Evolutionary conservation across 2,797 vertebrate genomes (phyloP).

Genomic region (Xiphorhynchus erythropygius): DNA sequence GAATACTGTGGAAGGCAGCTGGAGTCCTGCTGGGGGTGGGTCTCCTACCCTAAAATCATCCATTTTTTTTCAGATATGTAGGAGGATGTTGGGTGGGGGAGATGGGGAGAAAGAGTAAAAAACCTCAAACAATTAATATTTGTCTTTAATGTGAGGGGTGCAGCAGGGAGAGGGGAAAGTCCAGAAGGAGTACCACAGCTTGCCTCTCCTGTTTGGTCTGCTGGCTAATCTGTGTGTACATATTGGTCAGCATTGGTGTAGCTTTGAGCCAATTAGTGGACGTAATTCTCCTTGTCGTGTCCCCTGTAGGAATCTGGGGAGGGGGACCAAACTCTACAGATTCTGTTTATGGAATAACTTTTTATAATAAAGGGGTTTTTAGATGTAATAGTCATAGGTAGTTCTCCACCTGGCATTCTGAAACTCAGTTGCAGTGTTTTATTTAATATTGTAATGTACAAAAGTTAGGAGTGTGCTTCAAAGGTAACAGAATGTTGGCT

Average conservation of each 20-base stretch:
- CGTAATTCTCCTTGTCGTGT: neutral
- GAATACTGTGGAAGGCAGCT: neutral
- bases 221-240: neutral
- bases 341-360: neutral
- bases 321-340: neutral
- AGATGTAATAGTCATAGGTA: neutral
- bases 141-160: neutral
- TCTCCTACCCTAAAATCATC: neutral
- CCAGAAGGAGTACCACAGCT: neutral
- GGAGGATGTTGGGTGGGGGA: rapidly evolving
- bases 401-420: neutral
- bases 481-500: neutral
- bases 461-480: neutral
- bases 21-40: neutral
- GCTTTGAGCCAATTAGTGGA: neutral
- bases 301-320: neutral
- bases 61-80: neutral
- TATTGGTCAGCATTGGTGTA: neutral
- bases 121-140: rapidly evolving
- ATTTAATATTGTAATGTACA: neutral
- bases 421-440: neutral
- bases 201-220: neutral
- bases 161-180: neutral
- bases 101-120: neutral
- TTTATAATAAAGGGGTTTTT: neutral